Evolutionary conservation across 2,797 vertebrate genomes (phyloP).

Genomic region (Gila robusta): DNA sequence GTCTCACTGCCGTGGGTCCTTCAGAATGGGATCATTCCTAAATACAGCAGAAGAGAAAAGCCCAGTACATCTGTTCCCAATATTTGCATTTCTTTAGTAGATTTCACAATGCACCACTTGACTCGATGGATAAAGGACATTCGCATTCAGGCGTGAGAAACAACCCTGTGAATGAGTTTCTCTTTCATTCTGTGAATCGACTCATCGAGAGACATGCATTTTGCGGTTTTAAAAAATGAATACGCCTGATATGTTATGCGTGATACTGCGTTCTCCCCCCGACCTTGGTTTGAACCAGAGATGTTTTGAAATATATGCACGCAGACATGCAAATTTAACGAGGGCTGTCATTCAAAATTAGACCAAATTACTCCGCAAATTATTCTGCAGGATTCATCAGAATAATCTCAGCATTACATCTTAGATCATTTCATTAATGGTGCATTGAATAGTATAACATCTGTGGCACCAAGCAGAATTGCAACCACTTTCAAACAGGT

Average conservation of each 20-base stretch:
- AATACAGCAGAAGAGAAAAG: constrained; percentile 67
- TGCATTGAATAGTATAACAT: background rate
- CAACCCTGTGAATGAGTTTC: constrained; percentile 74
- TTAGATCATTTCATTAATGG: background rate
- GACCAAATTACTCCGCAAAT: constrained; percentile 1
- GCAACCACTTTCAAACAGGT: background rate
- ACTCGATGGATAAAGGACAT: constrained; percentile 77
- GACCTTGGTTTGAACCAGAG: background rate
- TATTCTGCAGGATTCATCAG: background rate
- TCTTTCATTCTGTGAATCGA: constrained; percentile 69
- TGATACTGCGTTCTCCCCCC: background rate
- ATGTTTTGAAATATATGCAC: background rate
- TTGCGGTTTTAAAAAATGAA: constrained; percentile 53
- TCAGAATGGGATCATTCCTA: constrained; percentile 58
- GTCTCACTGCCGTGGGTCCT: constrained; percentile 31
- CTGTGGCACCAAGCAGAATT: background rate
- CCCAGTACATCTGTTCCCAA: constrained; percentile 77
- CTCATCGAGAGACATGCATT: constrained; percentile 65
- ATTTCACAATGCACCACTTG: constrained; percentile 79
- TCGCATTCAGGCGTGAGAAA: constrained; percentile 79
- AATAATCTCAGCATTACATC: background rate
- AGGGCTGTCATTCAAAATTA: background rate
- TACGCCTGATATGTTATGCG: background rate
- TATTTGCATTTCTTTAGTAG: constrained; percentile 82
- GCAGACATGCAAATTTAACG: constrained; percentile 31